A percentile compares a stretch with the other conserved stretches of the same genome.
Evolutionary conservation across 2,888 invertebrate genomes (phyloP).

Genomic region (Catocala sponsa): DNA sequence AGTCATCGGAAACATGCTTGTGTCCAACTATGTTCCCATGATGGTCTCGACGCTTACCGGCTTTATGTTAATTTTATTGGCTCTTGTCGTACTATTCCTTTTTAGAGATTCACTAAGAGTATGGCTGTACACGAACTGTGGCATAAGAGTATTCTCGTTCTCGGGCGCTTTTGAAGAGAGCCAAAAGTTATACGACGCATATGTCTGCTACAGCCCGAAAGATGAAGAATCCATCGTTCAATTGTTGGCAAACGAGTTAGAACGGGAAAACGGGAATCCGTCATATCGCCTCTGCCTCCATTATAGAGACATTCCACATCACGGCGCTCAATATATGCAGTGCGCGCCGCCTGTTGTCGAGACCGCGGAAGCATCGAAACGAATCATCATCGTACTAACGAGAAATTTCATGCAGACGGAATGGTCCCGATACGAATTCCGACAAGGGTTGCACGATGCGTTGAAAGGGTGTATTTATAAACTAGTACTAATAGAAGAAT

Average conservation of each 20-base stretch:
- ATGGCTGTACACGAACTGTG: constrained; percentile 96
- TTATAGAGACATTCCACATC: constrained; percentile 94
- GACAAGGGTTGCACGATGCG: constrained; percentile 96
- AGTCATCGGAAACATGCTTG: constrained; percentile 94
- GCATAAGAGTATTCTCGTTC: constrained; percentile 93
- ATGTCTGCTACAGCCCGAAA: constrained; percentile 96
- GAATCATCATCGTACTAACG: constrained; percentile 95
- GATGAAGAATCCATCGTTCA: constrained; percentile 96
- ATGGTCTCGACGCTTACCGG: constrained; percentile 94
- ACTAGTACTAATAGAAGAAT: constrained; percentile 96
- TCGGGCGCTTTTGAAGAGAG: constrained; percentile 92
- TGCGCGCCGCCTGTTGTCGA: constrained; percentile 93
- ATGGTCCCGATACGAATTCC: constrained; percentile 97
- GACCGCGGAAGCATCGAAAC: constrained; percentile 95
- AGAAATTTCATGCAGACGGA: constrained; percentile 97
- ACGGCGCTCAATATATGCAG: constrained; percentile 91
- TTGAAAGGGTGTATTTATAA: constrained; percentile 95
- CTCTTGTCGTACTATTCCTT: constrained; percentile 93
- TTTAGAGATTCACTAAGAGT: constrained; percentile 95
- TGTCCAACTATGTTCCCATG: constrained; percentile 95
- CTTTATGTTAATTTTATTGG: constrained; percentile 92
- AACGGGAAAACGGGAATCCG: constrained; percentile 90
- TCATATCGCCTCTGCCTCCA: constrained; percentile 95
- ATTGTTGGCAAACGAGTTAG: constrained; percentile 94
- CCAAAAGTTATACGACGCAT: constrained; percentile 96